Conservation (phyloP, 2,113 vertebrate species). For the Dinomys branickii region DNA sequence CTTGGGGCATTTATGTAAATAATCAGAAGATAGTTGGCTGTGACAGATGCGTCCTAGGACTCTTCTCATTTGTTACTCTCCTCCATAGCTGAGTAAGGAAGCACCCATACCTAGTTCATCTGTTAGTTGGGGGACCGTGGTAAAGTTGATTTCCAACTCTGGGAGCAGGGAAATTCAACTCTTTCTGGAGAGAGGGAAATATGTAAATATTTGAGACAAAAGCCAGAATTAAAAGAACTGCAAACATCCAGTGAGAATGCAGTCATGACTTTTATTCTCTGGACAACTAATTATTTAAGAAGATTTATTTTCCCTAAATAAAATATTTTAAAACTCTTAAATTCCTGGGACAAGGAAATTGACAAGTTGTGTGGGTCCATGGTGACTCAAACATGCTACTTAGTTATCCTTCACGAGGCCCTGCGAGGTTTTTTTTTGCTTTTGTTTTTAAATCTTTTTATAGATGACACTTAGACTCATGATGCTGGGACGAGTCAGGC, state of each 20-base stretch:
- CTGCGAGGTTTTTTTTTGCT: neutral
- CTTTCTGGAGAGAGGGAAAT: constrained; percentile 35
- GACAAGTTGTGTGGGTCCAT: neutral
- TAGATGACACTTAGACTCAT: neutral
- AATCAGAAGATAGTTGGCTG: neutral
- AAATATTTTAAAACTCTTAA: constrained; percentile 24
- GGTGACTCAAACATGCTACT: neutral
- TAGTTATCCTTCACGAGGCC: neutral
- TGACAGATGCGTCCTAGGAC: neutral
- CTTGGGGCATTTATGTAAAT: neutral
- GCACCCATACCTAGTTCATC: neutral
- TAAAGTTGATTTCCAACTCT: neutral
- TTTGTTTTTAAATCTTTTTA: neutral
- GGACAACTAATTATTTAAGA: constrained; percentile 1
- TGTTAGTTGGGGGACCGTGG: neutral
- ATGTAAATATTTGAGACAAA: constrained; percentile 15
- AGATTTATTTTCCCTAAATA: neutral
- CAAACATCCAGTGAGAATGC: constrained; percentile 29
- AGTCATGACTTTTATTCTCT: neutral
- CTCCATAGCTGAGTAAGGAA: neutral
- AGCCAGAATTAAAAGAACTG: constrained; percentile 33
- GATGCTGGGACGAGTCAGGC: neutral
- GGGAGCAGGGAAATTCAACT: constrained; percentile 11
- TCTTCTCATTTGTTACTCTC: constrained; percentile 10
- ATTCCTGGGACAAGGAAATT: neutral